A percentile compares a stretch with the other conserved stretches of the same genome.
These are phyloP conservation scores for Anas acuta DNA, from an alignment of 2,797 vertebrate species.

Conservation along the genomic window DNA sequence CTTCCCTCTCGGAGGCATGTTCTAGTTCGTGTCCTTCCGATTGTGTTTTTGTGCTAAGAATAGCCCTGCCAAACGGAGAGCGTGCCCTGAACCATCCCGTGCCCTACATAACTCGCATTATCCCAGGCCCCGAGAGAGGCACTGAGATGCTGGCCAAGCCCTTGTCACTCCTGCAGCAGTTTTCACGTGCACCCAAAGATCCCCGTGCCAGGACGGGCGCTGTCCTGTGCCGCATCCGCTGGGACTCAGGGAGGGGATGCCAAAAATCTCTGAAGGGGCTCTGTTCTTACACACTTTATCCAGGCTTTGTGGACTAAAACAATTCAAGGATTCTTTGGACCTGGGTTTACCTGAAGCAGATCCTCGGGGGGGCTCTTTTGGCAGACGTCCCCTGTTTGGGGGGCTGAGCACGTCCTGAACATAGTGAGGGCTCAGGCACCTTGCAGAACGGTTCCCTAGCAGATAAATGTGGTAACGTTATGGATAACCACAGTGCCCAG, in stretches of 20 bases:
- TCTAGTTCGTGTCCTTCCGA: background rate
- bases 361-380: background rate
- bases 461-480: rapidly evolving
- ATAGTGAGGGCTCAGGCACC: background rate
- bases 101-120: background rate
- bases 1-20: too few relatives aligned
- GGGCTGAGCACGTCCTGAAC: background rate
- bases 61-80: background rate
- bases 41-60: background rate
- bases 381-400: too few relatives aligned
- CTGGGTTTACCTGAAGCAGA: background rate
- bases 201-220: background rate
- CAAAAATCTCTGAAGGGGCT: background rate
- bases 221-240: background rate
- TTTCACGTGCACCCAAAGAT: background rate
- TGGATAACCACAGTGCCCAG: rapidly evolving
- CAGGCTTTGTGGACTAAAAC: background rate
- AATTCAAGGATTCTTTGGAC: background rate
- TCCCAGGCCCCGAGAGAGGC: background rate
- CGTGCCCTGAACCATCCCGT: background rate
- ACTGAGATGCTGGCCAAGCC: background rate
- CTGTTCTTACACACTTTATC: background rate
- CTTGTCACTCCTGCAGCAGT: background rate
- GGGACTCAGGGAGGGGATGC: background rate
- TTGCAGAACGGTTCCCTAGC: background rate